Evolutionary conservation across 30 jellyfish, hydroid and myxozoan species (phyloP), one percentile per base, ranked within the genome.

Genomic region (Aurelia aurita): DNA sequence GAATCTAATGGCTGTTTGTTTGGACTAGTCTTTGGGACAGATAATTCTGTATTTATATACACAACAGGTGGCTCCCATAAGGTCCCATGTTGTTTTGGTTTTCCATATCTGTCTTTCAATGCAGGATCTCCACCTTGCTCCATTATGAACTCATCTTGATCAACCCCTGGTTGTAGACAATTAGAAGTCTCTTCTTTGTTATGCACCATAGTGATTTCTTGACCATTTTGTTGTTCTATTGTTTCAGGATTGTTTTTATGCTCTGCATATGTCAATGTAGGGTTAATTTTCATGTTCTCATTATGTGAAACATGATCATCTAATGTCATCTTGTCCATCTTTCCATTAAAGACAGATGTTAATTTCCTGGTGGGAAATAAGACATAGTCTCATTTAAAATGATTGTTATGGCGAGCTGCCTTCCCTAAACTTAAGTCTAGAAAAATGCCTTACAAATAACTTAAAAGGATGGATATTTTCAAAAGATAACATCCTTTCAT

Each of bases 41-140:
- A 43, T 70, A 74, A 25, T 28, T 74, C 89, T 54, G 95, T 74
- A 49, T 77, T 87, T 20, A 77, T 80, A 58, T 74, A 87, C 6
- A 87, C 96, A 21, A 87, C 77, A 15, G 96, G 96, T 31, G 96
- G 96, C 34, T 87, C 96, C 96, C 96, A 87, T 21, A 87, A 58
- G n/a, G 96, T 87, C 10, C 90, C 96, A 76, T 87, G 96, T 26
- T 87, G 96, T 62, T 87, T 87, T 23, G 90, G 88, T 54, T 77
- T 76, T 22, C 88, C 96, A 64, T 76, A 87, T 20, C 88, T 49
- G 35, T 75, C 88, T 44, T 74, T 59, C 58, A 74, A 9, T 31
- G 79, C 13, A 22, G 85, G 20, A 25, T 77, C 88, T 23, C 26
- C 21, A 5, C 63, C 80, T 26, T 85, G 86, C 61, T 66, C 89